A percentile compares a stretch with the other conserved stretches of the same genome.
These are phyloP conservation scores for Ceramica pisi DNA, from an alignment of 2,888 invertebrate genomes.

Conservation along the genomic window DNA sequence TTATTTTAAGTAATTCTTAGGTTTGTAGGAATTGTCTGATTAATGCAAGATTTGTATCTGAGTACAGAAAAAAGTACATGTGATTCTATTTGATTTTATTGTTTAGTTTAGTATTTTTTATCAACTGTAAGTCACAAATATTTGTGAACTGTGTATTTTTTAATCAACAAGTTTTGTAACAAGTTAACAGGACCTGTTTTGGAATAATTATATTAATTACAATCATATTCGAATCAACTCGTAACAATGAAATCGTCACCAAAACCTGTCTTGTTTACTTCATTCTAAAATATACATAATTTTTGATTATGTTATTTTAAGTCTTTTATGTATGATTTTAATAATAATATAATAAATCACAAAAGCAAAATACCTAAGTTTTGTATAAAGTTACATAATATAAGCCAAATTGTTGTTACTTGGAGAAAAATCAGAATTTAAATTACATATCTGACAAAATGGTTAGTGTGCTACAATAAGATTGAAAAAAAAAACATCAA, in stretches of 20 bases:
- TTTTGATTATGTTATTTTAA: conserved; percentile 73
- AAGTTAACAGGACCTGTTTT: conserved; percentile 75
- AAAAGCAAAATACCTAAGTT: conserved; percentile 79
- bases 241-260: conserved; percentile 34
- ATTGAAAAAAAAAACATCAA: conserved; percentile 87
- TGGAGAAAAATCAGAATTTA: conserved; percentile 90
- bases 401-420: conserved; percentile 89
- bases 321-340: conserved; percentile 78
- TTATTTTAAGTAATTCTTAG: conserved; percentile 83
- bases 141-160: conserved; percentile 67
- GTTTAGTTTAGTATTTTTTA: conserved; percentile 77
- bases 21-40: conserved; percentile 80
- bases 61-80: conserved; percentile 90
- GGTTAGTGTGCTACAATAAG: conserved; percentile 91
- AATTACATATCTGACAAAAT: conserved; percentile 91
- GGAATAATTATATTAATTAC: conserved; percentile 51
- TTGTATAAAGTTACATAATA: conserved; percentile 82
- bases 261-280: conserved; percentile 69
- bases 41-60: conserved; percentile 87
- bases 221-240: conserved; percentile 36
- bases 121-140: conserved; percentile 78
- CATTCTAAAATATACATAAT: conserved; percentile 67
- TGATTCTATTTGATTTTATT: conserved; percentile 87
- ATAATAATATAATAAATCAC: conserved; percentile 76
- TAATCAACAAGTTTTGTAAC: conserved; percentile 67